Evolutionary conservation across 2,113 vertebrate species (phyloP).

Genomic region (Xenopus laevis): DNA sequence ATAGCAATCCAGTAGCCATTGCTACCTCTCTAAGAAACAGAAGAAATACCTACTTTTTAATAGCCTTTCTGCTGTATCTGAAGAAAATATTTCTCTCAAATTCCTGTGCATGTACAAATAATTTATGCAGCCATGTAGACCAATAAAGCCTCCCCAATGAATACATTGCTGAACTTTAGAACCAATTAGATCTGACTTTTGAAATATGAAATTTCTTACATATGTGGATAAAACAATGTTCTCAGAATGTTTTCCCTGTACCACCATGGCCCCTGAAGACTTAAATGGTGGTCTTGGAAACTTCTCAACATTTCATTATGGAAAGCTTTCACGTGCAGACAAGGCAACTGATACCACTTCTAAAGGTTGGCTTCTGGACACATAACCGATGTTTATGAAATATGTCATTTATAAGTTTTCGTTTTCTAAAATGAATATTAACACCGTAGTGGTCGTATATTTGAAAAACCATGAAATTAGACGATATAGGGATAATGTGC

Average conservation of each 20-base stretch:
- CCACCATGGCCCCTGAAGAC: neutral
- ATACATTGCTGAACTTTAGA: neutral
- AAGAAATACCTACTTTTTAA: too few species aligned
- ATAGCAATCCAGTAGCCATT: too few species aligned
- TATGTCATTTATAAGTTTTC: neutral
- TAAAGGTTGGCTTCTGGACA: neutral
- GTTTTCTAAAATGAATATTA: neutral
- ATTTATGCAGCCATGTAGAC: neutral
- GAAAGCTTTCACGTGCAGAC: neutral
- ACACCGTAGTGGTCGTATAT: neutral
- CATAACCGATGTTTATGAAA: neutral
- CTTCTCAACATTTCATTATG: neutral
- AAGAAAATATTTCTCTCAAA: neutral
- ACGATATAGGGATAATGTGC: too few species aligned
- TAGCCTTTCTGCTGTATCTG: neutral
- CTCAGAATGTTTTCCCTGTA: conserved; percentile 1
- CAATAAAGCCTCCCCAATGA: neutral
- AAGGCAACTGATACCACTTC: neutral
- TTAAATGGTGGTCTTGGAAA: conserved; percentile 1
- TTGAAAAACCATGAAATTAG: neutral
- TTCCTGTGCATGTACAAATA: neutral
- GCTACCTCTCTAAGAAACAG: too few species aligned
- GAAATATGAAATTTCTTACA: neutral
- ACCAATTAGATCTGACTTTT: neutral
- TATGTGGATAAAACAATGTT: neutral